Base-by-base conservation (phyloP, 2,888 invertebrate genomes). In the Tineola bisselliella region DNA sequence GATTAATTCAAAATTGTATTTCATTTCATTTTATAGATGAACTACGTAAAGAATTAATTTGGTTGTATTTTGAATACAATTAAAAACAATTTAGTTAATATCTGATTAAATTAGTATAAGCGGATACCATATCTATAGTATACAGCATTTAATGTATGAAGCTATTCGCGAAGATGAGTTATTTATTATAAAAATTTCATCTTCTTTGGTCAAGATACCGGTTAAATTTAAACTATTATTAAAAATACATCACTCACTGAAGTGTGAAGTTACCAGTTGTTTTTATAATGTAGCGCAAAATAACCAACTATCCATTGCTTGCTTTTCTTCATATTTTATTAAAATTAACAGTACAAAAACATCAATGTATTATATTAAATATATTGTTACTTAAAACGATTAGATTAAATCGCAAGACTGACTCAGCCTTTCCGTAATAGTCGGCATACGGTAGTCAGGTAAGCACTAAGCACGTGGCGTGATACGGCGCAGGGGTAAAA, bases 401-500 rank as follows among this genome's bases (percentile, higher is more conserved):
- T 25, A 25, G 25, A 25, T 25, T n/a, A n/a, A 31, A 31, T 38
- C 38, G 38, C 38, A 38, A 38, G 11, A 38, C 38, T 38, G 38
- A 38, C 11, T 38, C 38, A 38, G 10, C 38, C 38, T 38, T 38
- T 10, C 48, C 48, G 48, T 48, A 48, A 43, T 8, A 25, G 43
- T 43, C 43, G 12, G 15, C 48, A n/a, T 17, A 15, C 48, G 17
- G 48, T 48, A 17, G 48, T 10, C 48, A 48, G 48, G 48, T 56
- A 30, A 56, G n/a, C 56, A 56, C 56, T 56, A 30, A 56, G n/a
- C 56, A 56, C 56, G 56, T 56, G 56, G 56, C 56, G 56, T 56
- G 56, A 56, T 56, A 56, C 12, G 15, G 48, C 13, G n/a, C 48
- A 18, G 48, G 44, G 54, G 54, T 25, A 25, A 48, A 54, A 48